phyloP scores from a whole-genome alignment of 1,140 invertebrate species.

The Delia radicum region DNA sequence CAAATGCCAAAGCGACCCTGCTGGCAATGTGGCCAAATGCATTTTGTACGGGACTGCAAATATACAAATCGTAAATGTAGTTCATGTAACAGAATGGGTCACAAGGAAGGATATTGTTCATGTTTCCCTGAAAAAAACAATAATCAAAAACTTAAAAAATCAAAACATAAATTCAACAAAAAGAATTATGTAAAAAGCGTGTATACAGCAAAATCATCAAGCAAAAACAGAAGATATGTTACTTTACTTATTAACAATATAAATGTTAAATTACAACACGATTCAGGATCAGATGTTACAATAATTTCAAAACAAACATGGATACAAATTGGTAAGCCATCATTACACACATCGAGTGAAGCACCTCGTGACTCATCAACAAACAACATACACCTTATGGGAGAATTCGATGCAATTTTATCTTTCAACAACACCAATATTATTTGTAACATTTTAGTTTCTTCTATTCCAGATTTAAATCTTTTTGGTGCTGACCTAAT shows the following conservation, averaged over 20 bases:
- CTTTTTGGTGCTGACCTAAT: constrained; percentile 1
- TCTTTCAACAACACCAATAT: neutral
- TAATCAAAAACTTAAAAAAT: no score
- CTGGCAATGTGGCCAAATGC: no score
- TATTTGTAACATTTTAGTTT: neutral
- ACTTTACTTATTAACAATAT: neutral
- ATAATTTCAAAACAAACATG: constrained; percentile 1
- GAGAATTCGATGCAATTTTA: neutral
- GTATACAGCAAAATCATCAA: neutral
- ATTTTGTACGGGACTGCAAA: no score
- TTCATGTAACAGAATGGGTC: no score
- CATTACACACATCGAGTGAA: neutral
- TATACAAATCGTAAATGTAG: no score
- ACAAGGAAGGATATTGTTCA: no score
- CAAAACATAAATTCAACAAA: no score
- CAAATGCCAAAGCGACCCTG: no score
- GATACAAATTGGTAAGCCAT: neutral
- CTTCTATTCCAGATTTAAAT: neutral
- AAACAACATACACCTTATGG: neutral
- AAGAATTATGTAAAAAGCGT: no score
- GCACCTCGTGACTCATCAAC: neutral
- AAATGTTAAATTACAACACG: neutral
- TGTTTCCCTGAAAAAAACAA: no score
- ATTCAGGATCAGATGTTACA: constrained; percentile 7
- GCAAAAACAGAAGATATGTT: neutral